A percentile compares a stretch with the other conserved stretches of the same genome.
Conservation (phyloP, 2,888 invertebrate genomes). For the Fissipunctia ypsillon region DNA sequence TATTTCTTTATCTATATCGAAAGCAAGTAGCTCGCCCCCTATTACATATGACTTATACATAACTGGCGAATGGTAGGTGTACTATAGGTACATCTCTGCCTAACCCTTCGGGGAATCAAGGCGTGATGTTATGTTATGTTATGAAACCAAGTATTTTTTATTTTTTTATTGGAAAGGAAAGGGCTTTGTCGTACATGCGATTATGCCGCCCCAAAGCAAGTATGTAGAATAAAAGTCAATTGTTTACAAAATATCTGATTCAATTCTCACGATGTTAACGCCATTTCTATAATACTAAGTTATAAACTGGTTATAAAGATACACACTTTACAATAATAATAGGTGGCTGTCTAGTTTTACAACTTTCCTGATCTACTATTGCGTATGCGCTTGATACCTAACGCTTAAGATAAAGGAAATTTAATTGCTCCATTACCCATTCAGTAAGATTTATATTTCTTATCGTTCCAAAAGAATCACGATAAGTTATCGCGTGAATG, state of each 20-base stretch:
- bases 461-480: slow-evolving; percentile 22
- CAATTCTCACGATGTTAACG: not conserved
- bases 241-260: not conserved
- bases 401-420: not conserved
- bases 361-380: slow-evolving; percentile 8
- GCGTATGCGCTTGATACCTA: not conserved
- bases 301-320: slow-evolving; percentile 2
- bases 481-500: slow-evolving; percentile 41
- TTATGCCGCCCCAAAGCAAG: too few relatives aligned
- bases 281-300: not conserved
- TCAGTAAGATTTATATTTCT: not conserved
- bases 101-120: too few relatives aligned
- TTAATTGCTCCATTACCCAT: not conserved
- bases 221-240: too few relatives aligned
- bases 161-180: too few relatives aligned
- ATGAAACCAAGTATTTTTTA: too few relatives aligned
- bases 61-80: too few relatives aligned
- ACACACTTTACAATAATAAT: slow-evolving; percentile 13
- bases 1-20: too few relatives aligned
- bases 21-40: too few relatives aligned
- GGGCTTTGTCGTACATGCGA: too few relatives aligned
- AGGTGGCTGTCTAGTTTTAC: not conserved
- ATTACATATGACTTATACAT: too few relatives aligned
- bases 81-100: too few relatives aligned
- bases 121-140: too few relatives aligned